A percentile compares a stretch with the other conserved stretches of the same genome.
phyloP scores from a whole-genome alignment of 2,797 vertebrate species.

The Microcaecilia unicolor region DNA sequence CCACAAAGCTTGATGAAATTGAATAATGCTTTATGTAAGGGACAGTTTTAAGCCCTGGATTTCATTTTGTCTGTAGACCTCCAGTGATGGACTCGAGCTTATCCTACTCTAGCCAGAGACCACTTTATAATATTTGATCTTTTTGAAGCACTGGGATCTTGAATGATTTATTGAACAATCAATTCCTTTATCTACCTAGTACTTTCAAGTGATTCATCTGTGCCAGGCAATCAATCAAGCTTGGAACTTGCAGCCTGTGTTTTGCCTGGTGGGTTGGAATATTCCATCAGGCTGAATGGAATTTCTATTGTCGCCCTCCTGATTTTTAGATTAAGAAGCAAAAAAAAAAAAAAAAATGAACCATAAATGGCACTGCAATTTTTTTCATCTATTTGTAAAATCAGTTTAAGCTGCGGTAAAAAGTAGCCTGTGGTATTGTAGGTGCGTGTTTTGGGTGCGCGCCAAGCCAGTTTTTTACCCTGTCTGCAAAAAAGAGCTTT shows the following conservation, averaged over 20 bases:
- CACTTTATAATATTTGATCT: conserved; percentile 63
- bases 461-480: too few relatives aligned
- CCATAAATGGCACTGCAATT: conserved; percentile 43
- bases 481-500: too few relatives aligned
- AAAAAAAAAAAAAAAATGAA: conserved; percentile 27
- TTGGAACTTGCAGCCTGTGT: conserved; percentile 53
- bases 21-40: too few relatives aligned
- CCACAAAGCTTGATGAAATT: too few relatives aligned
- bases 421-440: too few relatives aligned
- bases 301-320: conserved; percentile 14
- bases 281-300: conserved; percentile 16
- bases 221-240: conserved; percentile 71
- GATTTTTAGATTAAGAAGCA: conserved; percentile 25
- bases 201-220: conserved; percentile 76
- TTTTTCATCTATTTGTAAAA: too few relatives aligned
- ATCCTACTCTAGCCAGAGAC: conserved; percentile 34
- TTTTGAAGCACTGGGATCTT: conserved; percentile 48
- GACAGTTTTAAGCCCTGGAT: too few relatives aligned
- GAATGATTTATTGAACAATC: conserved; percentile 82
- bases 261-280: conserved; percentile 40
- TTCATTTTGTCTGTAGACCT: too few relatives aligned
- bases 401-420: too few relatives aligned
- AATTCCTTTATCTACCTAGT: conserved; percentile 82
- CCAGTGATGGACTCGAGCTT: conserved; percentile 3
- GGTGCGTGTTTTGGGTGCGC: too few relatives aligned